phyloP scores from a whole-genome alignment of 2,797 vertebrate species.

The Hydrocynus forskahlii region DNA sequence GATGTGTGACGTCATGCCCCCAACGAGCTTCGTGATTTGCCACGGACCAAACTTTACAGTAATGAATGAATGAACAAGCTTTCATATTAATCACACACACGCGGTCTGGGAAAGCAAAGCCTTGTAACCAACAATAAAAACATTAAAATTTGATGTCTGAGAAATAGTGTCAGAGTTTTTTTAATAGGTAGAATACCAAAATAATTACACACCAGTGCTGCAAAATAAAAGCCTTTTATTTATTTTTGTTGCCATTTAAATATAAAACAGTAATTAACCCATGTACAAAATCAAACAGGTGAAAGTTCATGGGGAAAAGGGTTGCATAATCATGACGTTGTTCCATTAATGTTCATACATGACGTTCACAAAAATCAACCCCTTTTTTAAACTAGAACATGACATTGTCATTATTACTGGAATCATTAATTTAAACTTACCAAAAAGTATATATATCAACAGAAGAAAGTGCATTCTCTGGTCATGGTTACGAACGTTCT shows the following conservation, averaged over 20 bases:
- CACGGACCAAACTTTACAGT: neutral
- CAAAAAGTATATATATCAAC: constrained; percentile 69
- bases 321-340: constrained; percentile 58
- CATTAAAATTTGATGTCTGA: too few relatives aligned
- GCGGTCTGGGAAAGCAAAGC: too few relatives aligned
- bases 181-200: neutral
- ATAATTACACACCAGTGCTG: constrained; percentile 31
- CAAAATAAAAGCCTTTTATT: constrained; percentile 71
- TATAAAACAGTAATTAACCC: constrained; percentile 80
- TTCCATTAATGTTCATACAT: constrained; percentile 56
- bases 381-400: constrained; percentile 58
- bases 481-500: constrained; percentile 44
- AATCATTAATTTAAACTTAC: constrained; percentile 60
- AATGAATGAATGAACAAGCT: constrained; percentile 34
- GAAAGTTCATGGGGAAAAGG: constrained; percentile 40
- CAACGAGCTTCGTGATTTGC: constrained; percentile 69
- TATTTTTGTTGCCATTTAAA: constrained; percentile 71
- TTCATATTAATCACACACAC: neutral
- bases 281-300: constrained; percentile 76
- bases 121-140: too few relatives aligned
- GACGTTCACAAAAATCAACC: constrained; percentile 45
- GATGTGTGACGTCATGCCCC: constrained; percentile 68
- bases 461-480: constrained; percentile 66
- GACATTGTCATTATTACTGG: constrained; percentile 53
- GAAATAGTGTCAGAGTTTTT: neutral